A percentile compares a stretch with the other conserved stretches of the same genome.
phyloP scores from a whole-genome alignment of 2,797 vertebrate species.

The Typhlichthys eigenmanni region DNA sequence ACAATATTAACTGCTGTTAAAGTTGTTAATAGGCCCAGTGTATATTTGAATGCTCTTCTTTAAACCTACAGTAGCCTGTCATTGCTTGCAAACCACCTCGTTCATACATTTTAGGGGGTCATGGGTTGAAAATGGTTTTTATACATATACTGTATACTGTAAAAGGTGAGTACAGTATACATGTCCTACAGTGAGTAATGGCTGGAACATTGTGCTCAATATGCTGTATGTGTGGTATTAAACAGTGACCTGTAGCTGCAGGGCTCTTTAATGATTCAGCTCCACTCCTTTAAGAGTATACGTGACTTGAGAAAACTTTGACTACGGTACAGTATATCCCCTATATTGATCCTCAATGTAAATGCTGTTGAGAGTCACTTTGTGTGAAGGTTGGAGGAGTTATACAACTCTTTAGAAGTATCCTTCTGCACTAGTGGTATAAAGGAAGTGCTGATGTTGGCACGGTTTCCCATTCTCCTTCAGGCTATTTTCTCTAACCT shows the following conservation, averaged over 20 bases:
- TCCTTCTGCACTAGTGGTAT: slow-evolving; percentile 51
- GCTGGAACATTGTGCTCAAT: slow-evolving; percentile 4
- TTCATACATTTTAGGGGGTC: too few species aligned
- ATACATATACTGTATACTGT: too few species aligned
- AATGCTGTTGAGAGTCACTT: slow-evolving; percentile 55
- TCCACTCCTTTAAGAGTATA: slow-evolving; percentile 3
- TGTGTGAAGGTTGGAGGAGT: slow-evolving; percentile 35
- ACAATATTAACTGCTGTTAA: too few species aligned
- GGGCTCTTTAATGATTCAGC: too few species aligned
- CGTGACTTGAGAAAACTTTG: slow-evolving; percentile 40
- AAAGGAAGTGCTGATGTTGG: slow-evolving; percentile 52
- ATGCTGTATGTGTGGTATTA: slow-evolving; percentile 43
- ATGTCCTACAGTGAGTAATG: too few species aligned
- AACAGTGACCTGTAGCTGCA: slow-evolving; percentile 54
- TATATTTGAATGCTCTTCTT: too few species aligned
- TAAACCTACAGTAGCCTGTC: too few species aligned
- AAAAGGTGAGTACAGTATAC: too few species aligned
- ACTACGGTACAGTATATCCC: slow-evolving; percentile 38
- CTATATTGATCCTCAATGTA: slow-evolving; percentile 47
- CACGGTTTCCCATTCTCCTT: slow-evolving; percentile 19
- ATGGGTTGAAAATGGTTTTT: too few species aligned
- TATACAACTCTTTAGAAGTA: slow-evolving; percentile 30
- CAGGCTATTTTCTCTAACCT: slow-evolving; percentile 14
- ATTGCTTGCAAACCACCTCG: too few species aligned
- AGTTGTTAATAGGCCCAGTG: too few species aligned